Evolutionary conservation across 1,140 invertebrate species (phyloP).

Genomic region (Whitmania pigra): DNA sequence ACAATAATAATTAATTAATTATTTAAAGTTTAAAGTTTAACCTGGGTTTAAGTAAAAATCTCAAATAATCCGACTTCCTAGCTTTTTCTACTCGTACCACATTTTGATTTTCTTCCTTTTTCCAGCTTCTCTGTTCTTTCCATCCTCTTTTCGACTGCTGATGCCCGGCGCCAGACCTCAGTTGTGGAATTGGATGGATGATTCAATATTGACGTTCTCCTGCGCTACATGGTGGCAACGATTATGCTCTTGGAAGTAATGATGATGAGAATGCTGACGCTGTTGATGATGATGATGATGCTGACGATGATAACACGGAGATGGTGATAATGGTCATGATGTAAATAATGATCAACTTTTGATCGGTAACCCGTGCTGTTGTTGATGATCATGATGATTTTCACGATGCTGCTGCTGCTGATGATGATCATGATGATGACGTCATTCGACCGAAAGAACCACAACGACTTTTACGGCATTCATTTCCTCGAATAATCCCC

Average conservation of each 20-base stretch:
- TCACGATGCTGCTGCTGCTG: not conserved
- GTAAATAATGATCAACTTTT: not conserved
- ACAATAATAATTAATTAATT: too few species aligned
- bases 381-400: not conserved
- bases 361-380: not conserved
- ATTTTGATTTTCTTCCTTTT: not conserved
- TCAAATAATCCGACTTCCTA: too few species aligned
- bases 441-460: too few species aligned
- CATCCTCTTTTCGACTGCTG: not conserved
- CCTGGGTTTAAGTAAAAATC: too few species aligned
- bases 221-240: not conserved
- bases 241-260: not conserved
- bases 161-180: not conserved
- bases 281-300: not conserved
- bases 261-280: not conserved
- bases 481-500: too few species aligned
- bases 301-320: not conserved
- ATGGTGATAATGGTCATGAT: not conserved
- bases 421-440: constrained; percentile 1
- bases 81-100: not conserved
- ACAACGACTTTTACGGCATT: too few species aligned
- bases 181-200: not conserved
- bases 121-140: not conserved
- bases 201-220: not conserved
- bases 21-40: too few species aligned